Evolutionary conservation across 1,140 invertebrate genomes (phyloP), one percentile per base, ranked within the genome.

Genomic region (Apis mellifera): DNA sequence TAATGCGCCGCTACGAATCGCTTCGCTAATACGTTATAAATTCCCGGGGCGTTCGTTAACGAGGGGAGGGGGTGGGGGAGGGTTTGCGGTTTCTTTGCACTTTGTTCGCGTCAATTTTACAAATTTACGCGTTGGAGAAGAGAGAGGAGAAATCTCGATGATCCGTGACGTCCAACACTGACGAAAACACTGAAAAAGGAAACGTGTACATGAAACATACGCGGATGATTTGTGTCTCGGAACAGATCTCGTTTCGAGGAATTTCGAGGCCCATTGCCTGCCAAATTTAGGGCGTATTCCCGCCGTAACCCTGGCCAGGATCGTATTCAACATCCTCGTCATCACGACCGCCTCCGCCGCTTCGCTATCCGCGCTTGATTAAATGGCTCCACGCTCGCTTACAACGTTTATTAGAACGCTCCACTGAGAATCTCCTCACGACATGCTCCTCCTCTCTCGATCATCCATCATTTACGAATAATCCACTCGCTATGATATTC

Each of bases 21-120:
- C 79, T 82, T 42, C 79, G 79, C 79, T 82, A 82, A 82, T 82
- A 68, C 79, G 72, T 75, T 82, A 74, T 82, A 82, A 74, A 82
- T 68, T 82, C 79, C 64, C 55, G 23, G 72, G 55, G 48, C 64
- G 66, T 82, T 82, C 66, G 78, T 80, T 74, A 66, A 80, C 70
- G n/a, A 32, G 32, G 2, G 32, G 0, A 0, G 32, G 32, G 2
- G 2, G 32, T 0, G 32, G 32, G 32, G 3, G 26, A 2, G 71
- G 1, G 9, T 15, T 59, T 59, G 71, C 21, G 9, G 21, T 7
- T 69, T 11, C 7, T 8, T 54, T 42, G 4, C 32, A 42, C 59
- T n/a, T 8, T 21, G 66, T 2, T 8, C 13, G 26, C 7, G 1
- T 19, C 59, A 17, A 66, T 66, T 42, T 42, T 42, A 7, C 32